These are phyloP conservation scores for Aselliscus stoliczkanus DNA, from an alignment of 2,797 vertebrate species.

Conservation along the genomic window DNA sequence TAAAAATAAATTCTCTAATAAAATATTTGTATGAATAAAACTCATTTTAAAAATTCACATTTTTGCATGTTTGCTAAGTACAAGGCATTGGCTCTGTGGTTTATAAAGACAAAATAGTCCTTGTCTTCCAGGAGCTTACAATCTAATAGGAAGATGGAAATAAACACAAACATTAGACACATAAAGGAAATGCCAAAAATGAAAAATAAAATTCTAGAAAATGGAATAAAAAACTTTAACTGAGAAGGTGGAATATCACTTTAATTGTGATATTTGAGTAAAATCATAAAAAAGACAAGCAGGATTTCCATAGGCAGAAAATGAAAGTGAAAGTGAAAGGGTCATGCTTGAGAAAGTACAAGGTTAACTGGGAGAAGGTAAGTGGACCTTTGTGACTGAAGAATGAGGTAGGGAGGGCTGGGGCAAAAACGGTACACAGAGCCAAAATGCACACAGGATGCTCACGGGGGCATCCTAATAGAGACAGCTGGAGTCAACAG, in stretches of 20 bases:
- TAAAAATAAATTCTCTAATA: conserved; percentile 45
- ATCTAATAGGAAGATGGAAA: conserved; percentile 6
- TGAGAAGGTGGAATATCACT: not conserved
- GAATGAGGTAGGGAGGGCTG: not conserved
- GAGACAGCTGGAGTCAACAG: not conserved
- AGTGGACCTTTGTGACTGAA: not conserved
- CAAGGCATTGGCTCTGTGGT: not conserved
- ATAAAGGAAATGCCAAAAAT: not conserved
- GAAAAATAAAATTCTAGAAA: conserved; percentile 10
- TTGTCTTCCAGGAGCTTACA: not conserved
- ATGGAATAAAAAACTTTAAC: not conserved
- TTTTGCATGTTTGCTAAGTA: not conserved
- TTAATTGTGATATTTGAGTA: not conserved
- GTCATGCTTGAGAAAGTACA: not conserved
- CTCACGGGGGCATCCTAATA: not conserved
- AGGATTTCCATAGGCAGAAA: not conserved
- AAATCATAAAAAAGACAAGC: not conserved
- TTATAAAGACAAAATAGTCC: not conserved
- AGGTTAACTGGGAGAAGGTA: not conserved
- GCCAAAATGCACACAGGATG: not conserved
- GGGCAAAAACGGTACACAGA: not conserved
- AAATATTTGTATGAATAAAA: conserved; percentile 23
- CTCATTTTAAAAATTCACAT: not conserved
- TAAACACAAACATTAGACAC: not conserved
- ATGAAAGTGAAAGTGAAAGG: not conserved